These are phyloP conservation scores for Reticulitermes speratus DNA, from an alignment of 1,140 invertebrate species.

Conservation along the genomic window DNA sequence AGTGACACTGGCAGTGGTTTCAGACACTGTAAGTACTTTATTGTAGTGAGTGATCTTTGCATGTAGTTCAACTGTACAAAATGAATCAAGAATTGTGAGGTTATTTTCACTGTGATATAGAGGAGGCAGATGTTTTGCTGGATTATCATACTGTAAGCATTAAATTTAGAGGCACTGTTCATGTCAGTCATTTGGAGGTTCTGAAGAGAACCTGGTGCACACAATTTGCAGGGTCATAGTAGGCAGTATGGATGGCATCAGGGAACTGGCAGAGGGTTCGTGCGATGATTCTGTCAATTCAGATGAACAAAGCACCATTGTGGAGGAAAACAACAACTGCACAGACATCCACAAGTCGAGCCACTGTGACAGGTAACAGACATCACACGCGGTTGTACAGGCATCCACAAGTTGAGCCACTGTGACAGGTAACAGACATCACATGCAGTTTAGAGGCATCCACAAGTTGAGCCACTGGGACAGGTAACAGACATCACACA, in stretches of 20 bases:
- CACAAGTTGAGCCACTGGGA: neutral
- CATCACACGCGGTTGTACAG: neutral
- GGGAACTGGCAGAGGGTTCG: neutral
- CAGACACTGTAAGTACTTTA: no score
- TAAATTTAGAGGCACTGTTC: no score
- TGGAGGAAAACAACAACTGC: constrained; percentile 10
- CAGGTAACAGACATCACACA: neutral
- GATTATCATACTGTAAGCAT: no score
- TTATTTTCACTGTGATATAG: no score
- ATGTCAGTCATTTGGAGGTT: no score
- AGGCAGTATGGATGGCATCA: neutral
- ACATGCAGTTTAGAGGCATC: neutral
- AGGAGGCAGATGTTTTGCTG: no score
- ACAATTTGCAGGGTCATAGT: neutral
- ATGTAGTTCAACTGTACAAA: no score
- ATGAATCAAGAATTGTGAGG: no score
- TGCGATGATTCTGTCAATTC: neutral
- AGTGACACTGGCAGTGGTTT: no score
- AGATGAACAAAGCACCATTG: neutral
- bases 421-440: neutral
- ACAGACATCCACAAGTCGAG: neutral
- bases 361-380: neutral
- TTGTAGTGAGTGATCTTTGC: no score
- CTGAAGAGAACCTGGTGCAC: no score
- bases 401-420: neutral